Evolutionary conservation across 2,113 vertebrate genomes (phyloP).

Genomic region (Catharus bicknelli): DNA sequence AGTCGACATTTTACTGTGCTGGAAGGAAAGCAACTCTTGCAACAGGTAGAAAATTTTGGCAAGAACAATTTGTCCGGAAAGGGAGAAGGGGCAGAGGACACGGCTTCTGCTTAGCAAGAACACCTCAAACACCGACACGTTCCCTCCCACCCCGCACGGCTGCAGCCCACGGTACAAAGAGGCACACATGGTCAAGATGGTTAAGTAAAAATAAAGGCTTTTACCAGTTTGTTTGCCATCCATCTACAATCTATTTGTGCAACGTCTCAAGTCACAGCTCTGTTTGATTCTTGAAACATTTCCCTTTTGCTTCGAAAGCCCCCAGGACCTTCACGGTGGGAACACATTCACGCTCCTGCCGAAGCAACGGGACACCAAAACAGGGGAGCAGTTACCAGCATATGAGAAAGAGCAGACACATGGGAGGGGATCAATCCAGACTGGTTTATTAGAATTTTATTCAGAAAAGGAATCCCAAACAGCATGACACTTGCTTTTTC

Average conservation of each 20-base stretch:
- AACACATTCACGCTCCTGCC: conserved; percentile 14
- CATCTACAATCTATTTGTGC: conserved; percentile 45
- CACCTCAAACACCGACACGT: conserved; percentile 51
- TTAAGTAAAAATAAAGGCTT: conserved; percentile 74
- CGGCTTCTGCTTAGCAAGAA: conserved; percentile 57
- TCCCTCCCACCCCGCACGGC: conserved; percentile 39
- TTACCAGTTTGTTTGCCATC: conserved; percentile 47
- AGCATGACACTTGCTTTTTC: not conserved
- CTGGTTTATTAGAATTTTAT: conserved; percentile 41
- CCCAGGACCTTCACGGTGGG: not conserved
- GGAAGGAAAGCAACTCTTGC: conserved; percentile 63
- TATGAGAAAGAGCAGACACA: not conserved
- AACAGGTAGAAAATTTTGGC: conserved; percentile 74
- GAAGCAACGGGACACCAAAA: not conserved
- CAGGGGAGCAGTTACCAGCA: not conserved
- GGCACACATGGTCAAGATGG: conserved; percentile 79
- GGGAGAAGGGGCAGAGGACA: conserved; percentile 61
- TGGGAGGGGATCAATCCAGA: conserved; percentile 4
- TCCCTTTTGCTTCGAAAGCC: conserved; percentile 18
- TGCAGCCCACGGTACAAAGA: conserved; percentile 74
- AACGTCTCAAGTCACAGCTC: conserved; percentile 42
- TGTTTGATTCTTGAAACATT: conserved; percentile 30
- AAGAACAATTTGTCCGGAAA: conserved; percentile 62
- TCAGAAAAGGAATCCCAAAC: conserved; percentile 41
- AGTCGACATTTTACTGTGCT: conserved; percentile 55